Evolutionary conservation across 2,797 vertebrate genomes (phyloP).

Genomic region (Austrolebias charrua): DNA sequence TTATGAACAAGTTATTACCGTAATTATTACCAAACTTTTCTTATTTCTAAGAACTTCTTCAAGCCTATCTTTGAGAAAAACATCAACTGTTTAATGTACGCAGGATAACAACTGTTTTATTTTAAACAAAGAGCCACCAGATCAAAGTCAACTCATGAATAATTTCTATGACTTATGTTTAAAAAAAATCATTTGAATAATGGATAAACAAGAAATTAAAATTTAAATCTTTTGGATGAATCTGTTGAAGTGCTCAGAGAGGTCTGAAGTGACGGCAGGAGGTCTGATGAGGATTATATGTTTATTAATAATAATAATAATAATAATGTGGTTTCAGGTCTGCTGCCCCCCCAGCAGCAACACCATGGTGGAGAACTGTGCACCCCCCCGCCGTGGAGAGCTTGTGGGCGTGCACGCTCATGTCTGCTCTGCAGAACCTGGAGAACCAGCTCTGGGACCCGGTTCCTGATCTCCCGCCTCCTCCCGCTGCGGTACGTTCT

Average conservation of each 20-base stretch:
- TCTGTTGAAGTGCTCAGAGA: neutral
- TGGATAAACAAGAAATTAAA: slow-evolving; percentile 5
- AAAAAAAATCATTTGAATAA: neutral
- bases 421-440: slow-evolving; percentile 52
- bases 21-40: no score
- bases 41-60: no score
- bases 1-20: no score
- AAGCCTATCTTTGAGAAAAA: no score
- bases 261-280: neutral
- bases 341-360: slow-evolving; percentile 3
- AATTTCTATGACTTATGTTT: slow-evolving; percentile 38
- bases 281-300: no score
- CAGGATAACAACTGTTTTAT: neutral
- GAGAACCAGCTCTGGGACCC: slow-evolving; percentile 48
- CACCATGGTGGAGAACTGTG: slow-evolving; percentile 73
- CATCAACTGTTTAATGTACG: neutral
- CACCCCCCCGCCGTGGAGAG: slow-evolving; percentile 68
- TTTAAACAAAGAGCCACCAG: slow-evolving; percentile 5
- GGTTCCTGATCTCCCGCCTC: slow-evolving; percentile 71
- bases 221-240: neutral
- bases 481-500: slow-evolving; percentile 63
- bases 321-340: slow-evolving; percentile 37
- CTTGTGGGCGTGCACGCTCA: slow-evolving; percentile 75
- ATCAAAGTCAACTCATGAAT: slow-evolving; percentile 44
- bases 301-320: no score